Conservation (phyloP, 2,888 invertebrate species). For the Pandemis cinnamomeana region DNA sequence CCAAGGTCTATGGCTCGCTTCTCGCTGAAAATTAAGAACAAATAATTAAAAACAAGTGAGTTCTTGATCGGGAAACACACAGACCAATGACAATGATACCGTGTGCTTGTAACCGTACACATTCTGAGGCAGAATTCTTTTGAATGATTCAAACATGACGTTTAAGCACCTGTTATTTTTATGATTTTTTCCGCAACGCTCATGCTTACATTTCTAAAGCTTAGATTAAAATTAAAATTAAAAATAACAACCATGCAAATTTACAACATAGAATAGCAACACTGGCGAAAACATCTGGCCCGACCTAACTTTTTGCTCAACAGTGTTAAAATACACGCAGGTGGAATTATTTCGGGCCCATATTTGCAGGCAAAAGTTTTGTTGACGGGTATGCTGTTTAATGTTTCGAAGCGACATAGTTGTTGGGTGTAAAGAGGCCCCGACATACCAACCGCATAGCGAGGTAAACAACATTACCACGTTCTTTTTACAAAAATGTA, state of each 20-base stretch:
- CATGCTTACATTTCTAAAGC: background rate
- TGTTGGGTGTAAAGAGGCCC: background rate
- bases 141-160: no score
- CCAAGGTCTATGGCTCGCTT: slow-evolving; percentile 96
- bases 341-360: slow-evolving; percentile 26
- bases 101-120: no score
- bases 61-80: background rate
- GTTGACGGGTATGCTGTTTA: slow-evolving; percentile 9
- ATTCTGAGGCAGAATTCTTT: no score
- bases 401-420: slow-evolving; percentile 22
- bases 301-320: background rate
- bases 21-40: slow-evolving; percentile 82
- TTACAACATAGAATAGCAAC: background rate
- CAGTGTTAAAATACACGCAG: background rate
- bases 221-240: background rate
- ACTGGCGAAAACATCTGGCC: background rate
- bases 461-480: slow-evolving; percentile 14
- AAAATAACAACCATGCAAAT: slow-evolving; percentile 3
- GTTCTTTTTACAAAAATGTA: background rate
- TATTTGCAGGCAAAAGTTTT: slow-evolving; percentile 26
- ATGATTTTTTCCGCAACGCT: background rate
- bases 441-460: slow-evolving; percentile 4
- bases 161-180: background rate
- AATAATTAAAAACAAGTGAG: background rate
- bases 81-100: no score